Evolutionary conservation across 2,888 invertebrate genomes (phyloP).

Genomic region (Camponotus fellah): DNA sequence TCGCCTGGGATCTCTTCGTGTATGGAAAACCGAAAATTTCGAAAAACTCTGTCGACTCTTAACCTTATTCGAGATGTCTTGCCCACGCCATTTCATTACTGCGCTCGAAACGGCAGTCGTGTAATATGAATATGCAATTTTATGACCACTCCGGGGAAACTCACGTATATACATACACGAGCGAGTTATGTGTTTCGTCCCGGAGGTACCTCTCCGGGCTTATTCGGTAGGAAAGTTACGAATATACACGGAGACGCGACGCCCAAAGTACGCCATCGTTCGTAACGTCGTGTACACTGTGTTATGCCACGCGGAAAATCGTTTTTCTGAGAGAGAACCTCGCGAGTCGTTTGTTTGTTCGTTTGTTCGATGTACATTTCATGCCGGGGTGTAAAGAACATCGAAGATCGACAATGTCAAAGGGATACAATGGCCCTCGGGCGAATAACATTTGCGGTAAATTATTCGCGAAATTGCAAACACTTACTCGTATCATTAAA

Average conservation of each 20-base stretch:
- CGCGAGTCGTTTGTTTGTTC: slow-evolving; percentile 3
- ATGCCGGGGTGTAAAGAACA: neutral
- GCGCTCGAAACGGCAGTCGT: slow-evolving; percentile 65
- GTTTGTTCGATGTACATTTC: neutral
- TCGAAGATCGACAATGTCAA: neutral
- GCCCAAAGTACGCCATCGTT: slow-evolving; percentile 40
- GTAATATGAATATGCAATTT: slow-evolving; percentile 79
- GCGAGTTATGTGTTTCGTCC: slow-evolving; percentile 73
- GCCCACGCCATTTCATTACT: slow-evolving; percentile 70
- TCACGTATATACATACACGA: slow-evolving; percentile 68
- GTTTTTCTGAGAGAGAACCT: slow-evolving; percentile 60
- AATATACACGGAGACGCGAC: slow-evolving; percentile 34
- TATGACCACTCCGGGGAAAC: slow-evolving; percentile 74
- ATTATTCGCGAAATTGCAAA: slow-evolving; percentile 36
- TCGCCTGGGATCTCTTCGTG: slow-evolving; percentile 16
- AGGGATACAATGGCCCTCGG: no score
- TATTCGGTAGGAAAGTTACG: slow-evolving; percentile 73
- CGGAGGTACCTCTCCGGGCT: slow-evolving; percentile 60
- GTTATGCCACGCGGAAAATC: slow-evolving; percentile 62
- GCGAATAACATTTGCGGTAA: neutral
- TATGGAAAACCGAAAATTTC: slow-evolving; percentile 43
- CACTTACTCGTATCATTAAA: neutral
- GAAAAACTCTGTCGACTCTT: slow-evolving; percentile 23
- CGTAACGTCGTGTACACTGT: slow-evolving; percentile 28
- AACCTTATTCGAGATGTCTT: slow-evolving; percentile 64